A percentile compares a stretch with the other conserved stretches of the same genome.
These are phyloP conservation scores for Parasteatoda tepidariorum DNA, from an alignment of 1,140 invertebrate genomes.

Conservation along the genomic window DNA sequence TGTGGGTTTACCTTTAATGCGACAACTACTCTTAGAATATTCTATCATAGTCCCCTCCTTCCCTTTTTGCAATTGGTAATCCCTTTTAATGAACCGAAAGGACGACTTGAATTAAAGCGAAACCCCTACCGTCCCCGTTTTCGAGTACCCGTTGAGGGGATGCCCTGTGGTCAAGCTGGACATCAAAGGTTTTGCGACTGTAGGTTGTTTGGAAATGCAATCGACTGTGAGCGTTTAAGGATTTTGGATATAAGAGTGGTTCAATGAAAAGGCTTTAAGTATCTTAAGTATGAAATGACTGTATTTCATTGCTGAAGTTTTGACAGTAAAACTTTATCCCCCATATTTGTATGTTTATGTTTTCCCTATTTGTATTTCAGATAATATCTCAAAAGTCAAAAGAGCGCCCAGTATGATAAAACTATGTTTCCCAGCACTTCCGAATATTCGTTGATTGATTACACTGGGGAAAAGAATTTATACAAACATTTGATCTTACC, in stretches of 20 bases:
- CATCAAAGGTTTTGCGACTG: constrained; percentile 26
- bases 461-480: neutral
- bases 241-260: neutral
- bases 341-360: too few species aligned
- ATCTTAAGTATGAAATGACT: neutral
- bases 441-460: neutral
- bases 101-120: constrained; percentile 19
- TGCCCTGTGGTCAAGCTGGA: neutral
- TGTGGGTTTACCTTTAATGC: neutral
- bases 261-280: neutral
- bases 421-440: neutral
- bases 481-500: neutral
- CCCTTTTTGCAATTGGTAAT: constrained; percentile 1
- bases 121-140: constrained; percentile 22
- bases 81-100: constrained; percentile 37
- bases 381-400: too few species aligned
- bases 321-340: too few species aligned
- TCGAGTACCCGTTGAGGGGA: constrained; percentile 3
- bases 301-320: neutral
- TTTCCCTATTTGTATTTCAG: too few species aligned
- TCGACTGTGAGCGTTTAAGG: constrained; percentile 24
- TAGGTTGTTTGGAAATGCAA: constrained; percentile 30
- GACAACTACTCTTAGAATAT: constrained; percentile 4
- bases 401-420: too few species aligned
- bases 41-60: neutral